Evolutionary conservation across 1,140 invertebrate species (phyloP).

Genomic region (Macrobrachium nipponense): DNA sequence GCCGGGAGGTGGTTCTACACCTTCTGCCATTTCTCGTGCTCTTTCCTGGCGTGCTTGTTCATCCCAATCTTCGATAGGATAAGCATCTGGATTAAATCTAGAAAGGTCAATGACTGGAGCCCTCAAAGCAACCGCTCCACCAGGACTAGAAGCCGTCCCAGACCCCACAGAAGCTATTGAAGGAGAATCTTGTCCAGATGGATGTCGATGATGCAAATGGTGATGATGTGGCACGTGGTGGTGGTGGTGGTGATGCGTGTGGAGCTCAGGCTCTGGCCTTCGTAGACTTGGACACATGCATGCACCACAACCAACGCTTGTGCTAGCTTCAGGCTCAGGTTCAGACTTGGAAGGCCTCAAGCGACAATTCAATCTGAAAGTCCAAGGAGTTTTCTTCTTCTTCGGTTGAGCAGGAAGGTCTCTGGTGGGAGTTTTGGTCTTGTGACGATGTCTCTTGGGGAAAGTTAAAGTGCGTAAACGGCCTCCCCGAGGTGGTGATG

Average conservation of each 20-base stretch:
- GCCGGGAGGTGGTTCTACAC: slow-evolving; percentile 73
- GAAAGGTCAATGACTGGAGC: slow-evolving; percentile 73
- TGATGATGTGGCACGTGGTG: slow-evolving; percentile 23
- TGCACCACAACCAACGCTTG: slow-evolving; percentile 46
- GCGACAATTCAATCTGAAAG: slow-evolving; percentile 60
- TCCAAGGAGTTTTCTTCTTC: slow-evolving; percentile 64
- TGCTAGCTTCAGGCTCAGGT: slow-evolving; percentile 30
- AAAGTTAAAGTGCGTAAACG: slow-evolving; percentile 54
- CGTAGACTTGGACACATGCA: slow-evolving; percentile 54
- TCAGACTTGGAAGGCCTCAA: slow-evolving; percentile 50
- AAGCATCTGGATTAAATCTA: slow-evolving; percentile 75
- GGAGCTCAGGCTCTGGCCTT: slow-evolving; percentile 44
- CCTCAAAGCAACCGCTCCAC: slow-evolving; percentile 34
- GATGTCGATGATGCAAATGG: neutral
- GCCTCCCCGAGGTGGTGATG: slow-evolving; percentile 30
- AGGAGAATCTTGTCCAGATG: slow-evolving; percentile 21
- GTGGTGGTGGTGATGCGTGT: slow-evolving; percentile 42
- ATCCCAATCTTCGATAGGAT: slow-evolving; percentile 78
- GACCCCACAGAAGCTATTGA: slow-evolving; percentile 2
- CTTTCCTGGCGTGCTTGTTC: slow-evolving; percentile 77
- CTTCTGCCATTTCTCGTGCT: slow-evolving; percentile 81
- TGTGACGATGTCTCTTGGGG: slow-evolving; percentile 53
- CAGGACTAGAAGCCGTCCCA: slow-evolving; percentile 22
- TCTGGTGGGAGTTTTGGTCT: slow-evolving; percentile 49
- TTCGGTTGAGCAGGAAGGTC: slow-evolving; percentile 50